Percentiles rank a stretch among this genome's conserved stretches.
Evolutionary conservation across 2,113 vertebrate species (phyloP).

Genomic region (Baryphthengus martii): DNA sequence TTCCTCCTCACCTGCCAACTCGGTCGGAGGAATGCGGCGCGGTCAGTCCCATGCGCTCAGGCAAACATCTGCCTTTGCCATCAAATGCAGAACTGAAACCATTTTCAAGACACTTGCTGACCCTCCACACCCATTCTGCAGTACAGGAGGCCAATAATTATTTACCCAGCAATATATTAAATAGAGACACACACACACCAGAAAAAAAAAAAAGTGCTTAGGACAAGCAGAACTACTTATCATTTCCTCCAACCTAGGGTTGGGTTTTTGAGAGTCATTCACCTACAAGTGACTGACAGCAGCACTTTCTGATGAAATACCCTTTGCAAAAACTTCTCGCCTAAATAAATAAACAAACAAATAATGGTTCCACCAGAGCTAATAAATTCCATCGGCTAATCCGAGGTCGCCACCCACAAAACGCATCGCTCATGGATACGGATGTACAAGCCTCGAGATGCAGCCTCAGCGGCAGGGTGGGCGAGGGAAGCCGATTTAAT

Average conservation of each 20-base stretch:
- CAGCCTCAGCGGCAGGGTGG: fast-evolving
- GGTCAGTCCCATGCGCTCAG: neutral
- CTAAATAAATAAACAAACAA: too few relatives aligned
- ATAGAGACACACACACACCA: neutral
- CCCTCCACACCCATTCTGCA: neutral
- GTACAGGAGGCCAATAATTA: neutral
- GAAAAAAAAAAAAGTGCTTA: neutral
- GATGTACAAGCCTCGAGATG: neutral
- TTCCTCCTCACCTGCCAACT: neutral
- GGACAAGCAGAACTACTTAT: neutral
- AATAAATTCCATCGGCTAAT: neutral
- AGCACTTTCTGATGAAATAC: neutral
- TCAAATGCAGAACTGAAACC: neutral
- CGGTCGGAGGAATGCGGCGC: neutral
- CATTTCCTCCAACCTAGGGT: neutral
- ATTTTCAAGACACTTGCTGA: neutral
- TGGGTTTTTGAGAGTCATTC: conserved; percentile 17
- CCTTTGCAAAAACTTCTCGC: neutral
- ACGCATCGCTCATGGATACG: neutral
- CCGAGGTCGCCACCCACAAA: neutral
- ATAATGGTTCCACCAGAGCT: neutral
- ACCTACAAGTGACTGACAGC: neutral
- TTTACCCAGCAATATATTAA: neutral
- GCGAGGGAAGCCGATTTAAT: fast-evolving
- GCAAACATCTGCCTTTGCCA: neutral